Base-by-base conservation (phyloP, 2,113 vertebrate species). In the Plotosus lineatus region DNA sequence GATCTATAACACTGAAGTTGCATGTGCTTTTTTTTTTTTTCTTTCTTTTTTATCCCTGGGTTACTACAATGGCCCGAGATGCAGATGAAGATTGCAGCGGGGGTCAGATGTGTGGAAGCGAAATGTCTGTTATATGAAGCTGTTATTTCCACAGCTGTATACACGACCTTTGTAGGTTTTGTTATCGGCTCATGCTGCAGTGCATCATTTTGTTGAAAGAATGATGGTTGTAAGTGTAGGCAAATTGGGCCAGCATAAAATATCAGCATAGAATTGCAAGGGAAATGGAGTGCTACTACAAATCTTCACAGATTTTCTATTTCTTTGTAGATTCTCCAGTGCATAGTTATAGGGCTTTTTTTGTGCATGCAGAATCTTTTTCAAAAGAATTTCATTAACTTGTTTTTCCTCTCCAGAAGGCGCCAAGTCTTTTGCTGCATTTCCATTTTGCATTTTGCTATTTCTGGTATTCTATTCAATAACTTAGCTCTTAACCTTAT, bases 401-500 rank as follows among this genome's bases (percentile, higher is more conserved):
- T 83, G 75, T 73, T 78, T 78, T 78, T 74, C 44, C 72, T 53
- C 58, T 75, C 58, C 71, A 75, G 46, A 28, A 51, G 56, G 61
- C 73, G 44, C 33, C 65, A 12, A 81, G 78, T 38, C 40, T 66
- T 61, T 60, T 17, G 78, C 51, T 79, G 60, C 61, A 26, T 73
- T 31, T 55, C 74, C 36, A 38, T 76, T 84, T 76, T 31, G 71
- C 73, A 78, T 78, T 84, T 80, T 28, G 56, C 78, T 56, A 44
- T 77, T 73, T 84, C 75, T 51, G 51, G 82, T 75, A 75, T 26
- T 85, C 60, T 75, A 60, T 85, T 82, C 69, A 71, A 19, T 78
- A 76, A 46, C 63, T 31, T 48, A 69, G 38, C 77, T 84, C 1
- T 31, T 38, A 63, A 56, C 78, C 21, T 80, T 56, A 48, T 77